A percentile compares a stretch with the other conserved stretches of the same genome.
Conservation (phyloP, 2,797 vertebrate species). For the Steatocranus sp. region DNA sequence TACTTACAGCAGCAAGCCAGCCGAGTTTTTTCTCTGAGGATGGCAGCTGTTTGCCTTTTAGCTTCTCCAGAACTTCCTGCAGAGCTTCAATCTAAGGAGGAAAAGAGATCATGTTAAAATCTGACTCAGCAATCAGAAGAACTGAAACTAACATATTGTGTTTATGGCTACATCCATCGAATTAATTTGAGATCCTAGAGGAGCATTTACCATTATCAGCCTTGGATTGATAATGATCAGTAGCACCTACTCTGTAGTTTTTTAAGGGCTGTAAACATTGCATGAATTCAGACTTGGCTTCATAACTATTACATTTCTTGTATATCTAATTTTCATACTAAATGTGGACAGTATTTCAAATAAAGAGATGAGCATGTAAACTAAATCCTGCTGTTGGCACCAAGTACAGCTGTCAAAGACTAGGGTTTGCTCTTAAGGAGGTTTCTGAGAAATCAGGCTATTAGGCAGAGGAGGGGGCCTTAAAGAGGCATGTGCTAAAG, state of each 20-base stretch:
- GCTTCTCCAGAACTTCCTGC: conserved; percentile 71
- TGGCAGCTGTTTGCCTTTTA: conserved; percentile 59
- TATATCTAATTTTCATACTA: background rate
- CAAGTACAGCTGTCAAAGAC: fast-evolving
- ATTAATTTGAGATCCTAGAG: background rate
- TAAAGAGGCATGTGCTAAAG: background rate
- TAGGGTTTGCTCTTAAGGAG: fast-evolving
- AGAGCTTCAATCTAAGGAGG: conserved; percentile 64
- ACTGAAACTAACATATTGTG: background rate
- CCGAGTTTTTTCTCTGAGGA: conserved; percentile 70
- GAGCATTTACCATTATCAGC: background rate
- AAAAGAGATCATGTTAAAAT: background rate
- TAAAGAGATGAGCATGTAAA: background rate
- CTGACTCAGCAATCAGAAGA: background rate
- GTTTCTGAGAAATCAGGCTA: background rate
- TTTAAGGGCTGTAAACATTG: background rate
- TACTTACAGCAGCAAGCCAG: conserved; percentile 57
- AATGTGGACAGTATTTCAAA: background rate
- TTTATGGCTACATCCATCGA: background rate
- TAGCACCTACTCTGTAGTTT: fast-evolving
- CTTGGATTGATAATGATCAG: background rate
- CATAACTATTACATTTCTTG: background rate
- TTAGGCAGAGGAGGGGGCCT: background rate
- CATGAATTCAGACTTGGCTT: background rate
- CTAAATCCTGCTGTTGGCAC: background rate